phyloP scores from a whole-genome alignment of 2,888 invertebrate species.

The Apodemia zela region DNA sequence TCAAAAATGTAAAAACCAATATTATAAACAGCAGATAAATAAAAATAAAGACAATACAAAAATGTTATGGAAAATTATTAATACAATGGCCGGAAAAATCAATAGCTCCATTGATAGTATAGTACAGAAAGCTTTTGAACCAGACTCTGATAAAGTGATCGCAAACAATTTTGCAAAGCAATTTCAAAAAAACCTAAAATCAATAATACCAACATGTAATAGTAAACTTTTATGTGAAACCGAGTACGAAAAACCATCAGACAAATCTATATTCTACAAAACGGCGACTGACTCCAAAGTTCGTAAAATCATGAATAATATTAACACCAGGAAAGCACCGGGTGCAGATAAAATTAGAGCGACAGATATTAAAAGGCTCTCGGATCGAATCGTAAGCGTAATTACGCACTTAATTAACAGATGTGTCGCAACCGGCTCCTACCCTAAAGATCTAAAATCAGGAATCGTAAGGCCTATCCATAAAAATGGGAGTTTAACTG shows the following conservation, averaged over 20 bases:
- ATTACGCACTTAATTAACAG: background rate
- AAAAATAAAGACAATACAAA: slow-evolving; percentile 14
- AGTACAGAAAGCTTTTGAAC: slow-evolving; percentile 6
- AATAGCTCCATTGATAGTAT: background rate
- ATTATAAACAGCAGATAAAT: background rate
- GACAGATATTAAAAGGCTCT: background rate
- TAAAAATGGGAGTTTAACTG: background rate
- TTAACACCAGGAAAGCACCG: slow-evolving; percentile 8
- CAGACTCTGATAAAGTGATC: background rate
- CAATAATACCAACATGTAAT: slow-evolving; percentile 11
- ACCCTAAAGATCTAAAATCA: background rate
- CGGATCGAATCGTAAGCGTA: background rate
- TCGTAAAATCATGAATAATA: background rate
- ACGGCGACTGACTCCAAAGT: background rate
- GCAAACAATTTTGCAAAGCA: slow-evolving; percentile 19
- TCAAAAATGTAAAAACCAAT: background rate
- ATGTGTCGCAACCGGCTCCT: background rate
- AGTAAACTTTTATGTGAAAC: background rate
- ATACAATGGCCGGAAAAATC: slow-evolving; percentile 2
- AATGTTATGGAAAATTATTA: slow-evolving; percentile 19
- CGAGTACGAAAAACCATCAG: background rate
- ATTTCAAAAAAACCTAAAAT: slow-evolving; percentile 15
- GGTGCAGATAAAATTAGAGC: slow-evolving; percentile 7
- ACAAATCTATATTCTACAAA: slow-evolving; percentile 9
- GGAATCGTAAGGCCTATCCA: background rate